These are phyloP conservation scores for Bombyx mandarina DNA, from an alignment of 1,140 invertebrate genomes.

Conservation along the genomic window DNA sequence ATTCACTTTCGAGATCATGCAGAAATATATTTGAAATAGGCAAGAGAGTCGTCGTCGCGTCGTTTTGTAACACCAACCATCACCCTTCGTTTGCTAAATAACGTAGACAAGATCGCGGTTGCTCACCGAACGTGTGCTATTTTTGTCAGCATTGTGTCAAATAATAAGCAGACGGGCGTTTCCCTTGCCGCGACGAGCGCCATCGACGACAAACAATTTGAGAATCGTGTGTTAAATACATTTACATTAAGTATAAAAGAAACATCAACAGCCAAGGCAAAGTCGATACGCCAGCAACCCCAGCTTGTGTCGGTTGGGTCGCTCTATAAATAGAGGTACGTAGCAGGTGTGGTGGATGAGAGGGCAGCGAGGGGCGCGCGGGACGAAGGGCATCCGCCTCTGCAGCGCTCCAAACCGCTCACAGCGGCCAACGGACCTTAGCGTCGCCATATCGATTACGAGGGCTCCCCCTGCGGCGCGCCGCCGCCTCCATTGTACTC, in stretches of 20 bases:
- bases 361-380: conserved; percentile 37
- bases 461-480: conserved; percentile 65
- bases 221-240: conserved; percentile 16
- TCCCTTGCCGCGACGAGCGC: conserved; percentile 19
- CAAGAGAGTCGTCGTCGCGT: too few relatives aligned
- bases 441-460: conserved; percentile 69
- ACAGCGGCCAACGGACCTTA: conserved; percentile 67
- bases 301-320: conserved; percentile 44
- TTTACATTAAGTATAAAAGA: too few relatives aligned
- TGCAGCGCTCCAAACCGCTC: conserved; percentile 60
- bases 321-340: conserved; percentile 58
- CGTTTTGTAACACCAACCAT: too few relatives aligned
- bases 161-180: conserved; percentile 39
- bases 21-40: too few relatives aligned
- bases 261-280: conserved; percentile 35
- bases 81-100: too few relatives aligned
- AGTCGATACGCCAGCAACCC: conserved; percentile 55
- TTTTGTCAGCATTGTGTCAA: conserved; percentile 49
- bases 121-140: conserved; percentile 32
- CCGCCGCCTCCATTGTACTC: conserved; percentile 53
- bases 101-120: conserved; percentile 4
- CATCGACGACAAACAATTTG: conserved; percentile 10
- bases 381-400: conserved; percentile 55
- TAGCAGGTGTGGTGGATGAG: conserved; percentile 58
- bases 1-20: too few relatives aligned